Evolutionary conservation across 2,888 invertebrate genomes (phyloP).

Genomic region (Polydrusus cervinus): DNA sequence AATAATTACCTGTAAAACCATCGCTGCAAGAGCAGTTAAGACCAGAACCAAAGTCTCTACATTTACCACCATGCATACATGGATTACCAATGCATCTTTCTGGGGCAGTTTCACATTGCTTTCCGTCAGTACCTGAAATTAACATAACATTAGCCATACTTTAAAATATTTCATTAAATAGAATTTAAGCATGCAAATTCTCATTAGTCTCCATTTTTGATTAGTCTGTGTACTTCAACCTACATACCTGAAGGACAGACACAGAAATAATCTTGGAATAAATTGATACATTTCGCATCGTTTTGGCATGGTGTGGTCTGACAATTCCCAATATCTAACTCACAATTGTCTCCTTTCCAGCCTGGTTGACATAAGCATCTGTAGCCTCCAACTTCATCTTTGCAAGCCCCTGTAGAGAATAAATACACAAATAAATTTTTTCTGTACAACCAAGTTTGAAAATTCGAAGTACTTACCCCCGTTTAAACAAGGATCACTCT

Average conservation of each 20-base stretch:
- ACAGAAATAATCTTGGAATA: conserved; percentile 93
- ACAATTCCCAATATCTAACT: conserved; percentile 91
- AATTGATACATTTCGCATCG: conserved; percentile 91
- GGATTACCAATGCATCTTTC: conserved; percentile 95
- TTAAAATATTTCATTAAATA: not conserved
- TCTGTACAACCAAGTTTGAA: not conserved
- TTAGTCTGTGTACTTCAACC: not conserved
- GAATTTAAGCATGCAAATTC: not conserved
- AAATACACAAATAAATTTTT: too few species aligned
- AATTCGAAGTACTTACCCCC: conserved; percentile 69
- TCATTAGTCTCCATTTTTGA: too few species aligned
- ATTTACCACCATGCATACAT: conserved; percentile 96
- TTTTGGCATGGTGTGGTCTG: conserved; percentile 92
- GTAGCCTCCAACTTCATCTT: conserved; percentile 89
- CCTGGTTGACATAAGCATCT: conserved; percentile 88
- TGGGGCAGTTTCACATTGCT: conserved; percentile 97
- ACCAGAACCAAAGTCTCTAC: conserved; percentile 96
- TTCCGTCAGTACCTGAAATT: conserved; percentile 92
- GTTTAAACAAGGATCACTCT: conserved; percentile 88
- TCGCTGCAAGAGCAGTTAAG: conserved; percentile 93
- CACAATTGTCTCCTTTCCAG: conserved; percentile 91
- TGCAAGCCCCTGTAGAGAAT: conserved; percentile 78
- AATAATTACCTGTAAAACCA: conserved; percentile 70
- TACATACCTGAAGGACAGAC: conserved; percentile 75
- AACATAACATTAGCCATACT: not conserved